Evolutionary conservation across 2,888 invertebrate genomes (phyloP), one percentile per base, ranked within the genome.

Genomic region (Mesorhabditis sp.): DNA sequence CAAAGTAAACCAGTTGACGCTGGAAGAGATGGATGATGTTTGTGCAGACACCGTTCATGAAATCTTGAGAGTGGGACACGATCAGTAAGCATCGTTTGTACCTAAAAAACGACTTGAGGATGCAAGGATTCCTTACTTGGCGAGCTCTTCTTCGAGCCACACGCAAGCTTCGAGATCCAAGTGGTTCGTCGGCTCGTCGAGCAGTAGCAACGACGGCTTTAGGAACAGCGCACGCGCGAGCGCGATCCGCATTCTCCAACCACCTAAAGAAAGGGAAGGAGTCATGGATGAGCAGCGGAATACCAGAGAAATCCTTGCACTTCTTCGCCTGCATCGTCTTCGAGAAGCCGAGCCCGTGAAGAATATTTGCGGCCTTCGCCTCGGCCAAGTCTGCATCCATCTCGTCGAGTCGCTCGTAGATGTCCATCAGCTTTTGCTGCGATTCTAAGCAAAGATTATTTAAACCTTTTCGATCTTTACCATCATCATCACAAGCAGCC

Each of bases 51-150:
- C 96, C 96, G 87, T 98, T 98, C 82, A 98, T 89, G 88, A 98
- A 98, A 90, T 98, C 90, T 89, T 99, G 98, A 4, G 98, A 98
- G 88, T 99, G 98, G 2, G 98, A 98, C 82, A 98, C 95, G 76
- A 99, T 90, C 74, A 99, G 93, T 83, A 99, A 89, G 87, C 96
- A 97, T 82, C 97, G 90, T 88, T 95, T 95, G 88, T 98, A 96
- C 74, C 58, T 50, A 50, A 50, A 2, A 28, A 28, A 28, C 28
- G 28, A 28, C 28, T 28, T 1, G 28, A 28, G 28, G 28, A 28
- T 28, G 28, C 28, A 28, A 28, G 28, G 28, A 28, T 28, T 50
- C n/a, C 1, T 50, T 50, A 89, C 58, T 91, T 91, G 88, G 94
- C 94, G 63, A 98, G 89, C 88, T 98, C 97, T 87, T 95, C 94